Base-by-base conservation (phyloP, 1,140 invertebrate genomes). In the Camponotus pennsylvanicus region DNA sequence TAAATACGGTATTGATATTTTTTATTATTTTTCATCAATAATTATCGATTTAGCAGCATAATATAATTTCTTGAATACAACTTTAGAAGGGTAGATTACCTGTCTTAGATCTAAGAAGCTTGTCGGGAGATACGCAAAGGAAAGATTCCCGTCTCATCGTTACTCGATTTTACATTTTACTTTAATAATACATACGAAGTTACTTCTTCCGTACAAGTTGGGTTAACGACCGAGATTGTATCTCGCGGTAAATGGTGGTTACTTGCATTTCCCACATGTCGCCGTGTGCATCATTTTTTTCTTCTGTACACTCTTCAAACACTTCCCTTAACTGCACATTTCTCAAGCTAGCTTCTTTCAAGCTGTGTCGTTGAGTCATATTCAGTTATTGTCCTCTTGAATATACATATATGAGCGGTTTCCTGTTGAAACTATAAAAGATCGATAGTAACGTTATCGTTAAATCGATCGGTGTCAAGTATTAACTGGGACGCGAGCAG, bases 181-280 rank as follows among this genome's bases (percentile, higher is more conserved):
- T 63, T 18, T 49, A 82, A 73, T 73, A 73, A 57, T n/a, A 73
- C n/a, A 40, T 61, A 73, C 11, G 52, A 55, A 49, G 18, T 52
- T 63, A 34, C 40, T 59, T 71, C 59, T 77, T 78, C 61, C 52
- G 85, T 63, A 52, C 49, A 52, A 52, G 49, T 52, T 52, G 40
- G 75, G 85, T 86, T 76, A 89, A 89, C 70, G 79, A 89, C 86
- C 78, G 42, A 42, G 77, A 86, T 89, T 61, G 32, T 13, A 71
- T 87, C 85, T 87, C 85, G 55, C 70, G 21, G 55, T 75, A 77
- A 87, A 76, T 66, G 73, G 32, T 37, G 73, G 70, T 79, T 86
- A 67, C 64, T 67, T 52, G 70, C 69, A 78, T 84, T 90, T 90
- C 88, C 85, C 89, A 89, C 77, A 84, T 89, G 84, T 79, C 80